phyloP scores from a whole-genome alignment of 2,888 invertebrate genomes.

The Scaptomyza polygonia region DNA sequence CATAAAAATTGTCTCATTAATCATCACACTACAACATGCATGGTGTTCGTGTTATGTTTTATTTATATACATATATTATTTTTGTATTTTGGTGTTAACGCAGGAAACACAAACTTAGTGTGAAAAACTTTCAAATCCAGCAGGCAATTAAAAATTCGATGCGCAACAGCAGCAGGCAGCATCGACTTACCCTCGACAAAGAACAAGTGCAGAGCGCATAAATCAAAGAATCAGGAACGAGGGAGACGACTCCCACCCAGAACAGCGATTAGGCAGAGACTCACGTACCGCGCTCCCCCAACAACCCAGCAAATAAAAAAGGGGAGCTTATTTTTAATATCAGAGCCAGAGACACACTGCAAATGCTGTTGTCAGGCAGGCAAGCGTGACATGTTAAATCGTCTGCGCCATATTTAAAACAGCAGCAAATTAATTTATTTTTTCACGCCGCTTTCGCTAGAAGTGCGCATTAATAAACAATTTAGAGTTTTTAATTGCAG shows the following conservation, averaged over 20 bases:
- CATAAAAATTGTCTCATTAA: constrained; percentile 81
- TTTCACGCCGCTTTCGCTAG: constrained; percentile 57
- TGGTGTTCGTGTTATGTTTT: constrained; percentile 36
- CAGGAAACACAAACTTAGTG: constrained; percentile 76
- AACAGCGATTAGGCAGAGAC: constrained; percentile 53
- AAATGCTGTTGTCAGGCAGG: constrained; percentile 5
- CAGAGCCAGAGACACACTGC: constrained; percentile 2
- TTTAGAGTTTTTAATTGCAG: constrained; percentile 72
- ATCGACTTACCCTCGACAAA: constrained; percentile 4
- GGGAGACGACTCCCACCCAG: constrained; percentile 1
- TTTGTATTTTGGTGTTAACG: constrained; percentile 30
- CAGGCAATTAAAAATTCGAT: constrained; percentile 70
- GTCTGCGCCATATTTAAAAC: constrained; percentile 73
- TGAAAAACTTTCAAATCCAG: constrained; percentile 64
- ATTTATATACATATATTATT: constrained; percentile 19
- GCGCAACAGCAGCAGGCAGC: constrained; percentile 7
- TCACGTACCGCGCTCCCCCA: constrained; percentile 27
- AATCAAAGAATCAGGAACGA: constrained; percentile 58
- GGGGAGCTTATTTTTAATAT: constrained; percentile 50
- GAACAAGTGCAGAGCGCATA: constrained; percentile 70
- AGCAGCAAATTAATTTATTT: constrained; percentile 75
- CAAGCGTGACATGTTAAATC: constrained; percentile 59
- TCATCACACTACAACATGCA: constrained; percentile 68
- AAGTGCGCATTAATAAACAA: constrained; percentile 76
- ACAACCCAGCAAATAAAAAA: background rate